phyloP scores from a whole-genome alignment of 2,888 invertebrate genomes.

The Ophion ellenae region DNA sequence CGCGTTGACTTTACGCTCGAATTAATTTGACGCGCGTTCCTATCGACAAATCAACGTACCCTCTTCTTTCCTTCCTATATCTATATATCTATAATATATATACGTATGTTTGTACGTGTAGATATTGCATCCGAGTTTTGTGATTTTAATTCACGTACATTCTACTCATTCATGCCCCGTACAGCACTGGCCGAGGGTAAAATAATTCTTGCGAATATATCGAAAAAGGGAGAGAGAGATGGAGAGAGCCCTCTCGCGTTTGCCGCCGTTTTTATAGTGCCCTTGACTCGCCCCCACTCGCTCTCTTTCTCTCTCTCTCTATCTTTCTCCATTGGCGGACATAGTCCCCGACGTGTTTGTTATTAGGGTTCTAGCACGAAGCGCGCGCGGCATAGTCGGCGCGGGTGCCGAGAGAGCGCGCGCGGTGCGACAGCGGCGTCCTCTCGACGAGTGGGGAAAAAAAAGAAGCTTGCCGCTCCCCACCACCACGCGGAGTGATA shows the following conservation, averaged over 20 bases:
- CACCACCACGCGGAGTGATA: conserved; percentile 53
- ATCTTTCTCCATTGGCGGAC: conserved; percentile 27
- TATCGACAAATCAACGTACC: conserved; percentile 3
- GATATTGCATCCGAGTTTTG: conserved; percentile 24
- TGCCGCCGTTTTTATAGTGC: conserved; percentile 65
- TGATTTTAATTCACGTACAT: conserved; percentile 33
- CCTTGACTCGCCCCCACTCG: conserved; percentile 44
- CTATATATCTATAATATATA: background rate
- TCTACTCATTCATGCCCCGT: conserved; percentile 47
- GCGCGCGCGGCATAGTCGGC: conserved; percentile 9
- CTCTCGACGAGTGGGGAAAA: conserved; percentile 34
- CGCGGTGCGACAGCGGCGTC: conserved; percentile 52
- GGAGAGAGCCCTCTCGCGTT: conserved; percentile 35
- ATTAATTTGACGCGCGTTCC: background rate
- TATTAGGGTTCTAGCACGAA: conserved; percentile 51
- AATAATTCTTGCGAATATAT: conserved; percentile 27
- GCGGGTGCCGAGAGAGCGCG: conserved; percentile 15
- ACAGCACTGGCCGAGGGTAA: conserved; percentile 32
- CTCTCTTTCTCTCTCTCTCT: conserved; percentile 28
- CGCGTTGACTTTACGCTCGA: background rate
- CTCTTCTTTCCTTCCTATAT: background rate
- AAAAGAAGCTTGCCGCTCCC: background rate
- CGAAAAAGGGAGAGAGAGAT: conserved; percentile 11
- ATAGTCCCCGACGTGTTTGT: conserved; percentile 49
- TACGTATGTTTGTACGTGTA: conserved; percentile 21